Base-by-base conservation (phyloP, 2,113 vertebrate species). In the Phyllostomus hastatus region DNA sequence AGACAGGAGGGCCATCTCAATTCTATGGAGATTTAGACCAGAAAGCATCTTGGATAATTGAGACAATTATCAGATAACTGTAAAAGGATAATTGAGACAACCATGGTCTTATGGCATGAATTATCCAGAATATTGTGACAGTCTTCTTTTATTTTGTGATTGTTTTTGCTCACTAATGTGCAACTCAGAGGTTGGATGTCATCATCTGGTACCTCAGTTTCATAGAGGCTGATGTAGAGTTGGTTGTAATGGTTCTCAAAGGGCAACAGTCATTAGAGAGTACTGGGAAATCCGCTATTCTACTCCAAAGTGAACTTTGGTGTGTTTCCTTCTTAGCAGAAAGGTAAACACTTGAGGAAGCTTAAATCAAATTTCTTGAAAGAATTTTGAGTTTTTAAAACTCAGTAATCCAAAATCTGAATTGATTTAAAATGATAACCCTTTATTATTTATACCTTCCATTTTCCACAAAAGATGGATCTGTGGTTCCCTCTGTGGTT, bases 381-480 rank as follows among this genome's bases (percentile, higher is more conserved):
- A 57, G 26, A 61, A 78, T 86, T 92, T 93, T 82, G 41, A 54
- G 69, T 95, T 87, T 67, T 90, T 64, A 54, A 75, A 96, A 70
- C 33, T 69, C 33, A 79, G 48, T 67, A 92, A 88, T 79, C n/a
- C 26, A 73, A 83, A 79, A 91, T 59, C 24, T 70, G 8, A 81
- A 64, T 72, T 91, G 95, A 81, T 67, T 93, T 85, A 69, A 78
- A 80, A 38, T 88, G 73, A 91, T 89, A 94, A 89, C 76, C 7
- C 4, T 67, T 80, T 88, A 35, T 19, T 88, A 91, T 95, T 95
- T 57, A 91, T 91, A 50, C 10, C 15, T 46, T 75, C n/a, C 70
- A 83, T 83, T 89, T 88, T 54, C 50, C 41, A 94, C 31, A 90
- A 72, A 90, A 85, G 85, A 61, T 43, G 43, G 43, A 43, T 9